Evolutionary conservation across 2,113 vertebrate genomes (phyloP), one percentile per base, ranked within the genome.

Genomic region (Silurus meridionalis): DNA sequence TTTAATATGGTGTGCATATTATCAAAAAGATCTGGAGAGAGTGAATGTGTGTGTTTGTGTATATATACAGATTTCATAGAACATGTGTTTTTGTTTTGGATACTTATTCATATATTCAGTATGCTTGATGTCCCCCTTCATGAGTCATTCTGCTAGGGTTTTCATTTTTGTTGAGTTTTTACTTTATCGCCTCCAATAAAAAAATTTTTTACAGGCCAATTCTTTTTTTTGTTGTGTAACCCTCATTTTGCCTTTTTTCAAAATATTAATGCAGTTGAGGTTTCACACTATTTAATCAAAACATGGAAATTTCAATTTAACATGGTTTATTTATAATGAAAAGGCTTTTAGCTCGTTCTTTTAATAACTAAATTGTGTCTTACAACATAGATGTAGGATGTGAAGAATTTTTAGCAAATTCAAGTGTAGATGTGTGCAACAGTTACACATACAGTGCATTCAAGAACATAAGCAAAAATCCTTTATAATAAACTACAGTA

Each of bases 161-260:
- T 90, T 88, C 81, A 87, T 91, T 86, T 61, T 89, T 85, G 74
- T 86, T 80, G 78, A 83, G 85, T 90, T 61, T 91, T 92, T 93
- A 91, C 92, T 90, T 87, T 89, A 88, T 91, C 92, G 92, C 91
- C 93, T 94, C 90, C 91, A 95, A 94, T 95, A 95, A 95, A 95
- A 88, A 89, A 92, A 37, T 37, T 93, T 94, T 94, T 94, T 92
- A 92, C 89, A 91, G 90, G 91, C 92, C 88, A 82, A 2, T 21
- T 83, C 74, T 78, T 57, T 69, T 85, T 67, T 84, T 84, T 17
- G 28, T 17, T 85, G 5, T 37, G 10, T 8, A 8, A 5, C 48
- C 48, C 37, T 84, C 63, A 28, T 28, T 79, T 25, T 0, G 3
- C 15, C 0, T 25, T 8, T 52, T 23, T 21, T 72, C 21, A 53